Percentiles rank a stretch among this genome's conserved stretches.
These are phyloP conservation scores for Entomyzon cyanotis DNA, from an alignment of 2,113 vertebrate genomes.

Conservation along the genomic window DNA sequence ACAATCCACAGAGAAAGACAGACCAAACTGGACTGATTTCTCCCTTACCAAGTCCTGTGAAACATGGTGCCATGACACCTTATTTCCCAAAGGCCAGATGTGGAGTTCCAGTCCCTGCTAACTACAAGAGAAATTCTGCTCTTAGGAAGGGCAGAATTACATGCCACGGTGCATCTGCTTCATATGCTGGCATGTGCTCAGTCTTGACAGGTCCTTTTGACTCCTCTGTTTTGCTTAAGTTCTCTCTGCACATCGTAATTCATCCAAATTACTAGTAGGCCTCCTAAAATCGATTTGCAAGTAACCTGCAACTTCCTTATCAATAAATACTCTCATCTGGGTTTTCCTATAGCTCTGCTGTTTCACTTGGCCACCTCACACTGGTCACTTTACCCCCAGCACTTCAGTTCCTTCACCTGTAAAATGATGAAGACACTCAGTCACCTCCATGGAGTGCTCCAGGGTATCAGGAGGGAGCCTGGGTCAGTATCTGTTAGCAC, in stretches of 20 bases:
- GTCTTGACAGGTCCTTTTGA: not conserved
- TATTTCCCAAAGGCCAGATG: not conserved
- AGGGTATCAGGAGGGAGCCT: not conserved
- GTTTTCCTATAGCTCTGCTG: not conserved
- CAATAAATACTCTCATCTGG: not conserved
- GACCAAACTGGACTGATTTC: not conserved
- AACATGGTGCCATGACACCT: not conserved
- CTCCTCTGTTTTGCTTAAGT: not conserved
- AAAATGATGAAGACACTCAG: not conserved
- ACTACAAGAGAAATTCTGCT: not conserved
- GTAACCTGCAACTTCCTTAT: not conserved
- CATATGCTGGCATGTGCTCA: not conserved
- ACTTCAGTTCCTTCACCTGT: not conserved
- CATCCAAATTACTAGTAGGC: not conserved
- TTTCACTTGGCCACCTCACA: not conserved
- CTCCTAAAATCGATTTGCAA: not conserved
- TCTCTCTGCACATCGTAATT: not conserved
- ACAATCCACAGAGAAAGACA: not conserved
- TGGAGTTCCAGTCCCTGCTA: not conserved
- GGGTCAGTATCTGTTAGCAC: not conserved
- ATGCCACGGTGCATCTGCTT: not conserved
- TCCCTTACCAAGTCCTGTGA: not conserved
- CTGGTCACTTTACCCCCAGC: not conserved
- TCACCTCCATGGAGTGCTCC: not conserved
- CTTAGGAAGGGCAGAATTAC: not conserved